These are phyloP conservation scores for Heliconius ismenius DNA, from an alignment of 2,888 invertebrate species.

Conservation along the genomic window DNA sequence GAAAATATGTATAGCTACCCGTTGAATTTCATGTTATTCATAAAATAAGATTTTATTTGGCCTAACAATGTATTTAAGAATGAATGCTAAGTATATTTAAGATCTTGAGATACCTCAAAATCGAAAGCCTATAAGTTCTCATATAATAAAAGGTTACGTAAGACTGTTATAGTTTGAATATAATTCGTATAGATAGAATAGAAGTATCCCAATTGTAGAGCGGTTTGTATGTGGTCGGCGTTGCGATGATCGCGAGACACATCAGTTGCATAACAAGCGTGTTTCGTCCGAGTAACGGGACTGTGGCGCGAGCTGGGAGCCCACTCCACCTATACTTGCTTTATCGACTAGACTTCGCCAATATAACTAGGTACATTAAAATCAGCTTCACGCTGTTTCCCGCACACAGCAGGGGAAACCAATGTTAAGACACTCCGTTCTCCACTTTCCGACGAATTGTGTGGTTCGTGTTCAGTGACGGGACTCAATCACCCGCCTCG, in stretches of 20 bases:
- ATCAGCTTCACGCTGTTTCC: no score
- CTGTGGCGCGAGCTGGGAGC: conserved; percentile 55
- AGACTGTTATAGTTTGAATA: conserved; percentile 10
- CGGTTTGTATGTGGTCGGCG: conserved; percentile 16
- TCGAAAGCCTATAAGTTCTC: no score
- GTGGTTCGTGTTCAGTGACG: no score
- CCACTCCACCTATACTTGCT: conserved; percentile 45
- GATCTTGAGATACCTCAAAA: not conserved
- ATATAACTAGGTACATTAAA: conserved; percentile 51
- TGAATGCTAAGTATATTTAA: not conserved
- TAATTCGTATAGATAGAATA: not conserved
- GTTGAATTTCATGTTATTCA: not conserved
- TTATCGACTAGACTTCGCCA: conserved; percentile 53
- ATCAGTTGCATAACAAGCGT: conserved; percentile 76
- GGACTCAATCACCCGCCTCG: no score
- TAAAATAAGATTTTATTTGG: not conserved
- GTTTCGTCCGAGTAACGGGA: conserved; percentile 74
- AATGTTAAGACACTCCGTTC: no score
- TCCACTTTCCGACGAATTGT: no score
- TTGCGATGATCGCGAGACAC: conserved; percentile 54
- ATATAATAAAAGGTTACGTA: conserved; percentile 7
- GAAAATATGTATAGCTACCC: not conserved
- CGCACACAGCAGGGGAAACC: no score
- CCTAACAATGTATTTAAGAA: not conserved
- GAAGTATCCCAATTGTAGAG: conserved; percentile 33